A percentile compares a stretch with the other conserved stretches of the same genome.
phyloP scores from a whole-genome alignment of 2,113 vertebrate genomes.

The Choloepus hoffmanni region DNA sequence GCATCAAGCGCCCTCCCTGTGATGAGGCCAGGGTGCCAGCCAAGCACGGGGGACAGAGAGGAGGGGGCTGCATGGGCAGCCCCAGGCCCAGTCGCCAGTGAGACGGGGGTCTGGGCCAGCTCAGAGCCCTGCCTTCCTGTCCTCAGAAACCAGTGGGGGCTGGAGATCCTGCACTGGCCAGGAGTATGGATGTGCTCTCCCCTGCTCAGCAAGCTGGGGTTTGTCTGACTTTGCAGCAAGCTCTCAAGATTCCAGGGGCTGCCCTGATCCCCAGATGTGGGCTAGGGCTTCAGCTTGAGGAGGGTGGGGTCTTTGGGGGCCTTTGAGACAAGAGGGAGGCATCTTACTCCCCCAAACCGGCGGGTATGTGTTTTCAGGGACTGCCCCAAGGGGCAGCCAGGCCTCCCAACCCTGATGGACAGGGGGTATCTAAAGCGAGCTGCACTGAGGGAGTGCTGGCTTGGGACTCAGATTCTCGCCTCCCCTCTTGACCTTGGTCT shows the following conservation, averaged over 20 bases:
- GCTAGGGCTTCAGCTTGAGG: background rate
- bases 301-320: background rate
- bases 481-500: background rate
- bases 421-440: background rate
- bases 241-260: background rate
- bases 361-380: background rate
- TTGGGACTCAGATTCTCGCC: too few relatives aligned
- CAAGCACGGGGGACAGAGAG: background rate
- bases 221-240: background rate
- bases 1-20: background rate
- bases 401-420: background rate
- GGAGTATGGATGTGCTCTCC: background rate
- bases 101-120: background rate
- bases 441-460: accelerated
- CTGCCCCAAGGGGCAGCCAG: background rate
- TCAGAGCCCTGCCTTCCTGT: background rate
- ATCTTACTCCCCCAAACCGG: background rate
- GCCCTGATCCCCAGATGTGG: background rate
- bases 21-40: background rate
- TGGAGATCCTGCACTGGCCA: background rate
- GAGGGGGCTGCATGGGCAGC: background rate
- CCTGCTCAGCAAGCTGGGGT: background rate
- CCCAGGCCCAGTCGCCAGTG: background rate
- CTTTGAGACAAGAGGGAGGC: background rate
- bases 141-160: background rate